Percentiles rank a stretch among this genome's conserved stretches.
Evolutionary conservation across 2,888 invertebrate genomes (phyloP).

Genomic region (Philopedon plagiatum): DNA sequence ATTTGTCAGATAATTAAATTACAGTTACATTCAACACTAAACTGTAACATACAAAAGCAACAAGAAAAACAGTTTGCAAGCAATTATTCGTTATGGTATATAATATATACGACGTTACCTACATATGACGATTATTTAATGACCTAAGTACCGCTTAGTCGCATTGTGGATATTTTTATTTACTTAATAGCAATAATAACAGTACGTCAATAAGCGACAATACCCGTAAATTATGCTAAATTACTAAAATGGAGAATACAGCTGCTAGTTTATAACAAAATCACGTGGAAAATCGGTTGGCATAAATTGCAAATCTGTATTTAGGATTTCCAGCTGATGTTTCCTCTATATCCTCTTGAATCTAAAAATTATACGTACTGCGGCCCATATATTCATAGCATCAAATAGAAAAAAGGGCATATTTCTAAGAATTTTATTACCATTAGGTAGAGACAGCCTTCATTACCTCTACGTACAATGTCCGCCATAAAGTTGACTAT

Average conservation of each 20-base stretch:
- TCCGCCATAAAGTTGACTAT: too few species aligned
- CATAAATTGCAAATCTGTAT: too few species aligned
- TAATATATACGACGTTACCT: not conserved
- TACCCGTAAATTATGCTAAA: not conserved
- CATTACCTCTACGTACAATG: too few species aligned
- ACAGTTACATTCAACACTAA: slow-evolving; percentile 25
- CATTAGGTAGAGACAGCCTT: too few species aligned
- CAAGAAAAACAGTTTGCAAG: slow-evolving; percentile 18
- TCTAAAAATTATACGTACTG: too few species aligned
- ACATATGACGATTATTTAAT: slow-evolving; percentile 30
- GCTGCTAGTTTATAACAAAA: not conserved
- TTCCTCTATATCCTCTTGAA: too few species aligned
- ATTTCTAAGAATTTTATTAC: too few species aligned
- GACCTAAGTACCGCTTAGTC: slow-evolving; percentile 25
- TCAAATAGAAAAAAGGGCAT: too few species aligned
- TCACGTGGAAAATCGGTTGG: not conserved
- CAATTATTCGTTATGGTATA: slow-evolving; percentile 23
- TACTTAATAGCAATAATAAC: slow-evolving; percentile 10
- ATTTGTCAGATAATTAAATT: slow-evolving; percentile 1
- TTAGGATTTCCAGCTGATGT: too few species aligned
- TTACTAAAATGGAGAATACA: not conserved
- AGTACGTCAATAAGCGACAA: not conserved
- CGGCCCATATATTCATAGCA: too few species aligned
- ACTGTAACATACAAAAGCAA: slow-evolving; percentile 30
- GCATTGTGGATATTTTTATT: slow-evolving; percentile 16